A percentile compares a stretch with the other conserved stretches of the same genome.
phyloP scores from a whole-genome alignment of 1,140 invertebrate species.

The Mylabris phalerata region DNA sequence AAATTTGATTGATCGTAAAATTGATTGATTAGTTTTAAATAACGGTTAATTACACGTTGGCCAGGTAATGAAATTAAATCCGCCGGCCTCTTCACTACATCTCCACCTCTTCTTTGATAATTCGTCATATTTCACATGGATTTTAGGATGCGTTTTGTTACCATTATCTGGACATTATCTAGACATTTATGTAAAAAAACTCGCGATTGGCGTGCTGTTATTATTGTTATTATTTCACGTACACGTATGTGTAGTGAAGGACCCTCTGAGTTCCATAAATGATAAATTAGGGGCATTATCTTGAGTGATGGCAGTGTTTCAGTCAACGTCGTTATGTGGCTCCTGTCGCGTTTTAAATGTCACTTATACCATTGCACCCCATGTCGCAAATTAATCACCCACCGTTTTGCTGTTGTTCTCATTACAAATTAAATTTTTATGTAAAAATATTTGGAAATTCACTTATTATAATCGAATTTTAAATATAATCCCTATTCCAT shows the following conservation, averaged over 20 bases:
- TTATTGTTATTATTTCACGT: background rate
- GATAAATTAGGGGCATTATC: conserved; percentile 31
- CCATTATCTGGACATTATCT: conserved; percentile 6
- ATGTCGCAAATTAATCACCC: conserved; percentile 26
- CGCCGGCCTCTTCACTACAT: background rate
- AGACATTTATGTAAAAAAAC: conserved; percentile 1
- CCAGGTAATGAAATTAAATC: conserved; percentile 16
- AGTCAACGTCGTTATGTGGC: conserved; percentile 31
- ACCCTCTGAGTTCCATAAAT: conserved; percentile 25
- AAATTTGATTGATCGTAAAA: conserved; percentile 20
- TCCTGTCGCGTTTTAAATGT: conserved; percentile 32
- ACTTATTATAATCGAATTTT: no score
- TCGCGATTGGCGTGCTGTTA: background rate
- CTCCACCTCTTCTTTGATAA: background rate
- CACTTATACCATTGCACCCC: conserved; percentile 20
- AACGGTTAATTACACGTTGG: conserved; percentile 5
- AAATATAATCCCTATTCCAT: no score
- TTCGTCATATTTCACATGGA: background rate
- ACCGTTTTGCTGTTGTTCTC: conserved; percentile 10
- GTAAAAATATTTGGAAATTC: no score
- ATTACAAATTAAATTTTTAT: background rate
- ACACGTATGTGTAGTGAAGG: conserved; percentile 23
- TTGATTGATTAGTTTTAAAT: conserved; percentile 19
- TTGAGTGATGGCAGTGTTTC: conserved; percentile 32
- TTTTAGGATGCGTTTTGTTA: background rate